phyloP scores from a whole-genome alignment of 2,888 invertebrate species.

The Anthophora plumipes region DNA sequence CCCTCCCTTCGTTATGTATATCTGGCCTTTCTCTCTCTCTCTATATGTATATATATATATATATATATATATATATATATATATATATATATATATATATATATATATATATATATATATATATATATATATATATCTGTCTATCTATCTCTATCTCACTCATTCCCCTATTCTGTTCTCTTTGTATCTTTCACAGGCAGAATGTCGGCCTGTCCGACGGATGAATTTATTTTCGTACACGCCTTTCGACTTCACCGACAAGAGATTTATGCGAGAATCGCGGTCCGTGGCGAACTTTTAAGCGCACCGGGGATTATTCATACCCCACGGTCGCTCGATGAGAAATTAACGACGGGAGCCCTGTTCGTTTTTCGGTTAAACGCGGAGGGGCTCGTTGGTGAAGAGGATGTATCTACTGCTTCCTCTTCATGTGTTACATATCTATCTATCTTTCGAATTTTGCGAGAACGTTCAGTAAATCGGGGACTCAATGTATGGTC shows the following conservation, averaged over 20 bases:
- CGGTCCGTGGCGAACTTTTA: constrained; percentile 41
- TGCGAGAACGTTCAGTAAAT: neutral
- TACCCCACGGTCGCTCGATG: constrained; percentile 35
- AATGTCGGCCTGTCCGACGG: constrained; percentile 48
- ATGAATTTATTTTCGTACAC: constrained; percentile 63
- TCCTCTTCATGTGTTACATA: neutral
- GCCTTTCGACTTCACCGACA: constrained; percentile 54
- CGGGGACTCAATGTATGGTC: neutral
- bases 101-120: neutral
- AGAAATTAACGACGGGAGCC: constrained; percentile 47
- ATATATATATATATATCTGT: neutral
- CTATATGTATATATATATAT: too few relatives aligned
- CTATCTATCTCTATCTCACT: neutral
- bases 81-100: too few relatives aligned
- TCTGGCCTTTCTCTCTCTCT: neutral
- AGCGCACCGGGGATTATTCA: constrained; percentile 49
- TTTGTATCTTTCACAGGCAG: constrained; percentile 46
- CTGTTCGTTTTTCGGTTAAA: constrained; percentile 37
- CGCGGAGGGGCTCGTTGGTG: constrained; percentile 1
- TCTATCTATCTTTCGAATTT: neutral
- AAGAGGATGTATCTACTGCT: neutral
- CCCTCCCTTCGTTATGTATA: neutral
- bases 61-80: too few relatives aligned
- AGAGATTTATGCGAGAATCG: constrained; percentile 57
- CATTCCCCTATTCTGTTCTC: constrained; percentile 5